A percentile compares a stretch with the other conserved stretches of the same genome.
Evolutionary conservation across 92 coral and sea anemone genomes (phyloP).

Genomic region (Heliopora coerulea): DNA sequence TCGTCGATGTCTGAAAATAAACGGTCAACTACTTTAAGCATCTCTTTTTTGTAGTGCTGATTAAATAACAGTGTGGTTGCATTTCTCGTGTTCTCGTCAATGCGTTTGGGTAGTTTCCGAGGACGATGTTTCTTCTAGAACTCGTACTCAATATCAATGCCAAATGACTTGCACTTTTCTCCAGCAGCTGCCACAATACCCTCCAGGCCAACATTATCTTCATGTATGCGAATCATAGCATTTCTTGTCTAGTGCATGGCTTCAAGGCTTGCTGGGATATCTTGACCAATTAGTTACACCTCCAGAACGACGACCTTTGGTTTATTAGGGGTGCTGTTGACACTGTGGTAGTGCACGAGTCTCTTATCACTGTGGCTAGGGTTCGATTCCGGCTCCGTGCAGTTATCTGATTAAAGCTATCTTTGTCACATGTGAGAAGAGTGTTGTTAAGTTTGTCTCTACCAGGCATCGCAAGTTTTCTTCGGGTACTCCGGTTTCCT

Average conservation of each 20-base stretch:
- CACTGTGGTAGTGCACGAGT: too few species aligned
- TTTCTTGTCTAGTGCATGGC: not conserved
- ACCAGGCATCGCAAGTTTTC: too few species aligned
- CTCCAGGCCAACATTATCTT: not conserved
- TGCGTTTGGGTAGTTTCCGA: not conserved
- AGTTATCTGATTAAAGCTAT: too few species aligned
- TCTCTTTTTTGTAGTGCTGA: slow-evolving; percentile 4
- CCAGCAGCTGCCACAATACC: not conserved
- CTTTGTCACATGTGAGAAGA: too few species aligned
- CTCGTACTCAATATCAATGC: not conserved
- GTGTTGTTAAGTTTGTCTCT: too few species aligned
- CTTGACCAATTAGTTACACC: not conserved
- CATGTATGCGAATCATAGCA: not conserved
- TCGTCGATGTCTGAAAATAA: slow-evolving; percentile 3
- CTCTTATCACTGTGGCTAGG: too few species aligned
- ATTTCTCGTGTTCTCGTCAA: slow-evolving; percentile 8
- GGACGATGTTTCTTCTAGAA: not conserved
- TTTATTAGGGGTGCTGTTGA: slow-evolving; percentile 20
- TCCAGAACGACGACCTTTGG: slow-evolving; percentile 5
- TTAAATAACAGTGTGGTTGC: not conserved
- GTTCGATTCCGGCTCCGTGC: too few species aligned
- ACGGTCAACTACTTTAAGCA: slow-evolving; percentile 3
- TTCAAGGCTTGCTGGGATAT: not conserved
- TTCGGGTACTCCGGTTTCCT: too few species aligned
- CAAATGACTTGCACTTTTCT: not conserved